These are phyloP conservation scores for Ciconia nigra DNA, from an alignment of 2,797 vertebrate genomes.

Conservation along the genomic window DNA sequence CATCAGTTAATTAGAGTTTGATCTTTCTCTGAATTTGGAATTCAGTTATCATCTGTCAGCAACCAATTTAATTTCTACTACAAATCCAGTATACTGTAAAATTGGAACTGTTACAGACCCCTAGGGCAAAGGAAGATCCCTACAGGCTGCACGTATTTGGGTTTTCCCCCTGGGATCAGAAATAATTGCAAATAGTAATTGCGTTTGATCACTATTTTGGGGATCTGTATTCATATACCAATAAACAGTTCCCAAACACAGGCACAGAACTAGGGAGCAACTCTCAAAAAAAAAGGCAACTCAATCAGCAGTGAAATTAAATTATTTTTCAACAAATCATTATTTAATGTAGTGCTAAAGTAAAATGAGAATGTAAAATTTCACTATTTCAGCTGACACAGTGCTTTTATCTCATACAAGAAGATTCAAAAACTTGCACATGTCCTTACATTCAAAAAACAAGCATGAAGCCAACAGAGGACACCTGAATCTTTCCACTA, in stretches of 20 bases:
- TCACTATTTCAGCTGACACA: not conserved
- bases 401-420: not conserved
- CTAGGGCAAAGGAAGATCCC: not conserved
- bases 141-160: not conserved
- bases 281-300: not conserved
- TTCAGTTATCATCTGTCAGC: not conserved
- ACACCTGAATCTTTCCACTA: not conserved
- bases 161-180: not conserved
- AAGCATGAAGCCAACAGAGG: not conserved
- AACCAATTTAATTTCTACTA: not conserved
- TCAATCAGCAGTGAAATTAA: not conserved
- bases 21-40: not conserved
- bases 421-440: not conserved
- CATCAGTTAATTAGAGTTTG: not conserved
- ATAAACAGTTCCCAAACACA: not conserved
- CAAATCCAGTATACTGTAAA: not conserved
- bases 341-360: not conserved
- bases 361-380: not conserved
- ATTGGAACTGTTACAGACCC: not conserved
- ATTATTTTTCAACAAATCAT: not conserved
- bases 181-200: not conserved
- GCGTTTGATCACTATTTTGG: accelerated
- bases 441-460: not conserved
- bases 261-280: not conserved
- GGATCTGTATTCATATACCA: not conserved